Base-by-base conservation (phyloP, 2,113 vertebrate genomes). In the Dendrocopos noguchii region DNA sequence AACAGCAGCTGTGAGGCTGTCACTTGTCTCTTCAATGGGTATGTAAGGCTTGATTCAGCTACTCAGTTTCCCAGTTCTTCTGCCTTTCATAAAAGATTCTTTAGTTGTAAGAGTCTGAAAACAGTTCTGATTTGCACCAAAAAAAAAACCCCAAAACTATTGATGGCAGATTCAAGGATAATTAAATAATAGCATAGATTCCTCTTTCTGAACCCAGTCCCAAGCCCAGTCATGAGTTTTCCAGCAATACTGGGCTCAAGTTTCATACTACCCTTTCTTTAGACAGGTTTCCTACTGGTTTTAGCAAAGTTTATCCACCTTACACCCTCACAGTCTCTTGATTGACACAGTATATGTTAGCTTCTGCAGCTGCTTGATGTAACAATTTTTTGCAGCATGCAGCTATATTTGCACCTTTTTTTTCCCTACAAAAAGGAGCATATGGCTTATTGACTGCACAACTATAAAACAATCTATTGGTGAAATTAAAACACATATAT, bases 361-460 rank as follows among this genome's bases (percentile, higher is more conserved):
- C 56, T 93, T 87, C 79, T 63, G 60, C 56, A 87, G 61, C 10
- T 78, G 65, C 67, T 1, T 61, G 47, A 52, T 68, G n/a, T 14
- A 87, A 36, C 47, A 39, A 39, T 6, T 55, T 65, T 89, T 90
- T 86, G 44, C 59, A 85, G 47, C 65, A 87, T 68, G 78, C 87
- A 0, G 1, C 25, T 82, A 67, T 90, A 90, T 92, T 89, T 73
- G 46, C 89, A 85, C 82, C 67, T 67, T 64, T 92, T 93, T 71
- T 60, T 39, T 12, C 11, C 64, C 81, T 82, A 92, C 65, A 72
- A 82, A 91, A 71, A 80, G 28, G 33, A 89, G 57, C 78, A 87
- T 39, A 85, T 34, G 65, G 75, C 12, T 91, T n/a, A 91, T 83
- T 87, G 94, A 91, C 77, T 77, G 81, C 75, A 80, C 61, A 89